Evolutionary conservation across 2,888 invertebrate genomes (phyloP).

Genomic region (Rambutsinella grinnellia): DNA sequence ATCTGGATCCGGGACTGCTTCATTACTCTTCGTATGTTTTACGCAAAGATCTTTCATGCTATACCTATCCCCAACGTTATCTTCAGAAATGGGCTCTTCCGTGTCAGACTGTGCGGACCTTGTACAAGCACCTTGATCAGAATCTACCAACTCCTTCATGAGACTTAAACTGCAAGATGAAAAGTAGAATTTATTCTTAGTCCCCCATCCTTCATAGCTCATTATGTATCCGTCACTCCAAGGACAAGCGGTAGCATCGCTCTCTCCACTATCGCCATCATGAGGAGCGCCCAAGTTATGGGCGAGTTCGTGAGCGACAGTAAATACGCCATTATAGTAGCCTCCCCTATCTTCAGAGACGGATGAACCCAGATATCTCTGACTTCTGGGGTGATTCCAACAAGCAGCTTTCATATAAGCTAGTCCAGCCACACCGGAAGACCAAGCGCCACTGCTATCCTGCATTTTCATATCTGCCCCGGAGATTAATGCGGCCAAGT

Average conservation of each 20-base stretch:
- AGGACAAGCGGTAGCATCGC: slow-evolving; percentile 45
- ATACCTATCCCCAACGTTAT: slow-evolving; percentile 40
- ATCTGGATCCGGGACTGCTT: slow-evolving; percentile 38
- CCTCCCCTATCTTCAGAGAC: slow-evolving; percentile 57
- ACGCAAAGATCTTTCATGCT: slow-evolving; percentile 39
- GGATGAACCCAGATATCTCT: slow-evolving; percentile 34
- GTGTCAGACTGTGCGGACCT: slow-evolving; percentile 13
- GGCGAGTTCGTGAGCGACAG: slow-evolving; percentile 63
- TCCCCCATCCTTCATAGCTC: slow-evolving; percentile 60
- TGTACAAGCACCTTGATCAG: slow-evolving; percentile 39
- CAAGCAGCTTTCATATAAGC: slow-evolving; percentile 55
- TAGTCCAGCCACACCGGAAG: slow-evolving; percentile 40
- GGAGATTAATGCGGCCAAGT: slow-evolving; percentile 55
- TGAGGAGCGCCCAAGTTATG: slow-evolving; percentile 61
- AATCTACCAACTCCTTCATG: slow-evolving; percentile 51
- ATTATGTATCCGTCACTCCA: slow-evolving; percentile 59
- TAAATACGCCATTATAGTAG: slow-evolving; percentile 56
- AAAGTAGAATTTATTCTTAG: slow-evolving; percentile 59
- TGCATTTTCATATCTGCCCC: slow-evolving; percentile 49
- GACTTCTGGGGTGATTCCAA: slow-evolving; percentile 16
- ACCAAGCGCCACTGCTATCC: slow-evolving; percentile 14
- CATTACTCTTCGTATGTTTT: slow-evolving; percentile 28
- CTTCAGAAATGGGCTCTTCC: slow-evolving; percentile 18
- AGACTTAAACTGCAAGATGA: slow-evolving; percentile 53
- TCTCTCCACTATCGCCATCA: slow-evolving; percentile 49